A percentile compares a stretch with the other conserved stretches of the same genome.
Evolutionary conservation across 2,113 vertebrate species (phyloP).

Genomic region (Grallaria varia): DNA sequence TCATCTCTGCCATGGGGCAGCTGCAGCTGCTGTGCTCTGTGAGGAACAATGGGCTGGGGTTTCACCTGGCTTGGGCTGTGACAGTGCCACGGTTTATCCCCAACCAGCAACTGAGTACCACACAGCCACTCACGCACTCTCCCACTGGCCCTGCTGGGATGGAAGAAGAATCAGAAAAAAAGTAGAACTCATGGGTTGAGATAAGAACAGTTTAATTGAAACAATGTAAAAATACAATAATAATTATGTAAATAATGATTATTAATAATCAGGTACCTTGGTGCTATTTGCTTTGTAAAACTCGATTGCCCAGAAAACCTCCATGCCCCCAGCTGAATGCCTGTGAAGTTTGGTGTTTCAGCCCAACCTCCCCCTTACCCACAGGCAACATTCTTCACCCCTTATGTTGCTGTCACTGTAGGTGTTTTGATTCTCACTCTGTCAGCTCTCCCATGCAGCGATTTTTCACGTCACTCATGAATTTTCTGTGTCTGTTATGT

Average conservation of each 20-base stretch:
- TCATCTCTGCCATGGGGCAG: accelerated
- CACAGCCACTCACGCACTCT: not conserved
- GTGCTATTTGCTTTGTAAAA: not conserved
- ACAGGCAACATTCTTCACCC: not conserved
- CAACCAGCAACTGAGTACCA: too few species aligned
- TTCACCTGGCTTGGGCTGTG: not conserved
- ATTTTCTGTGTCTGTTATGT: not conserved
- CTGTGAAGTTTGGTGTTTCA: not conserved
- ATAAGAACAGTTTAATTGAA: not conserved
- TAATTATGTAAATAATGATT: not conserved
- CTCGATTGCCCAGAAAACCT: not conserved
- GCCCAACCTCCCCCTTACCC: not conserved
- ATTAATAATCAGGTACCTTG: not conserved
- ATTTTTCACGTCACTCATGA: accelerated
- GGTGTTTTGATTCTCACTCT: not conserved
- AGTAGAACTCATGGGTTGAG: not conserved
- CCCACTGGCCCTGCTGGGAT: not conserved
- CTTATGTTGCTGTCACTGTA: accelerated
- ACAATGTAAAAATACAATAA: too few species aligned
- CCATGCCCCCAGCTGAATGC: not conserved
- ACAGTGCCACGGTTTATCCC: not conserved
- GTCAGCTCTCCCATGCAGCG: not conserved
- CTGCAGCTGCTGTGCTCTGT: not conserved
- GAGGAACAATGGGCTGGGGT: accelerated
- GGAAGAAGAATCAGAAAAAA: not conserved